A percentile compares a stretch with the other conserved stretches of the same genome.
These are phyloP conservation scores for Spheniscus mendiculus DNA, from an alignment of 2,113 vertebrate genomes.

Conservation along the genomic window DNA sequence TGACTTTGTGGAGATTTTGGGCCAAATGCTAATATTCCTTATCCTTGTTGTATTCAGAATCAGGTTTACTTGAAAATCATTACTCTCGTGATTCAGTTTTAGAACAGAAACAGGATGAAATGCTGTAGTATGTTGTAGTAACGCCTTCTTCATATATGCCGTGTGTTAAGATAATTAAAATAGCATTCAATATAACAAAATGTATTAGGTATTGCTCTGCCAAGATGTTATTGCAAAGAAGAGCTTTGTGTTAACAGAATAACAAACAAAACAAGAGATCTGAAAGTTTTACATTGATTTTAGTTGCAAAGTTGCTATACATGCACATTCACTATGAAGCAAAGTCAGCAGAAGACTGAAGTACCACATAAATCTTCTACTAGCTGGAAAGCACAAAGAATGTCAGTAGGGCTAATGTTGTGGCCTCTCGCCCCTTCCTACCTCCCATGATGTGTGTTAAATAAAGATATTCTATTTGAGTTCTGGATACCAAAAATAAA, in stretches of 20 bases:
- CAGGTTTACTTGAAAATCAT: neutral
- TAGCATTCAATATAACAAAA: neutral
- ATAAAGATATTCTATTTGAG: neutral
- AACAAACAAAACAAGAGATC: neutral
- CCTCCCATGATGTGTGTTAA: neutral
- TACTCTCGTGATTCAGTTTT: neutral
- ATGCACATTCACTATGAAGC: neutral
- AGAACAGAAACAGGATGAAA: neutral
- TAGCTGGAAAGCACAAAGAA: neutral
- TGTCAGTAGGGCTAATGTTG: neutral
- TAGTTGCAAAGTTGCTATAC: neutral
- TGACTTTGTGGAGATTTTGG: neutral
- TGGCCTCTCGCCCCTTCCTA: neutral
- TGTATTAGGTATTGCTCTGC: neutral
- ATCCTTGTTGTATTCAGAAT: neutral
- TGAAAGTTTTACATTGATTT: neutral
- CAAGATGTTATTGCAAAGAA: neutral
- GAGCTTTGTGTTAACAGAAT: neutral
- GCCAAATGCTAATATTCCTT: neutral
- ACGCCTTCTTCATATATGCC: rapidly evolving
- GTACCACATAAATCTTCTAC: neutral
- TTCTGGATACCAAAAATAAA: neutral
- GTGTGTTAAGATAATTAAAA: neutral
- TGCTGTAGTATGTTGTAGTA: neutral
- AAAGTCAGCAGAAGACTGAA: neutral